These are phyloP conservation scores for Notocelia uddmanniana DNA, from an alignment of 2,888 invertebrate species.

Conservation along the genomic window DNA sequence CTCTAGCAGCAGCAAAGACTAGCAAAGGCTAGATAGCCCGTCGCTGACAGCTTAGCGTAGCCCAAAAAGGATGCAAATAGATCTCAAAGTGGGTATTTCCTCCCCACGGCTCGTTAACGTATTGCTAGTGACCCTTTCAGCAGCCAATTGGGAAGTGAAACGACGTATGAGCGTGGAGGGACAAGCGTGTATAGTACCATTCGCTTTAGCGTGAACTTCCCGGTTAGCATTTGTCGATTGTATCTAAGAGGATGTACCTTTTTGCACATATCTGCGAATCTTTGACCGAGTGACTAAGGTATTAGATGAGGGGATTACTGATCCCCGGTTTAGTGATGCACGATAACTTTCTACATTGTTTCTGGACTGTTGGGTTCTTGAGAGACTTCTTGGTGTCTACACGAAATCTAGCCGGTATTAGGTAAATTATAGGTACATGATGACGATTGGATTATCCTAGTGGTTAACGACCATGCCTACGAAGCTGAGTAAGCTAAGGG, in stretches of 20 bases:
- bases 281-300: slow-evolving; percentile 17
- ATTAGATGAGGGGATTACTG: slow-evolving; percentile 21
- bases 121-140: slow-evolving; percentile 45
- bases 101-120: slow-evolving; percentile 57
- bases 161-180: neutral
- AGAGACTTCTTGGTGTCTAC: neutral
- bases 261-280: slow-evolving; percentile 20
- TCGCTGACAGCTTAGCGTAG: slow-evolving; percentile 56
- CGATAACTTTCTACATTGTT: slow-evolving; percentile 4
- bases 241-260: slow-evolving; percentile 22
- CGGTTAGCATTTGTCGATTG: slow-evolving; percentile 29
- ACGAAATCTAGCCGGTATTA: too few species aligned
- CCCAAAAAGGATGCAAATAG: slow-evolving; percentile 73
- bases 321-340: slow-evolving; percentile 6
- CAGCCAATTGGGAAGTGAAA: slow-evolving; percentile 5
- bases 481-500: too few species aligned
- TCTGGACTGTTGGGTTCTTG: neutral
- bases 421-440: too few species aligned
- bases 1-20: too few species aligned
- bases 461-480: too few species aligned
- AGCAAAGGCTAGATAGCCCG: slow-evolving; percentile 49
- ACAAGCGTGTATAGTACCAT: neutral
- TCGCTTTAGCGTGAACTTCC: slow-evolving; percentile 20
- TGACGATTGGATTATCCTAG: too few species aligned
- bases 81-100: slow-evolving; percentile 74